Percentiles rank a stretch among this genome's conserved stretches.
phyloP scores from a whole-genome alignment of 2,888 invertebrate genomes.

The Caenorhabditis imperialis region DNA sequence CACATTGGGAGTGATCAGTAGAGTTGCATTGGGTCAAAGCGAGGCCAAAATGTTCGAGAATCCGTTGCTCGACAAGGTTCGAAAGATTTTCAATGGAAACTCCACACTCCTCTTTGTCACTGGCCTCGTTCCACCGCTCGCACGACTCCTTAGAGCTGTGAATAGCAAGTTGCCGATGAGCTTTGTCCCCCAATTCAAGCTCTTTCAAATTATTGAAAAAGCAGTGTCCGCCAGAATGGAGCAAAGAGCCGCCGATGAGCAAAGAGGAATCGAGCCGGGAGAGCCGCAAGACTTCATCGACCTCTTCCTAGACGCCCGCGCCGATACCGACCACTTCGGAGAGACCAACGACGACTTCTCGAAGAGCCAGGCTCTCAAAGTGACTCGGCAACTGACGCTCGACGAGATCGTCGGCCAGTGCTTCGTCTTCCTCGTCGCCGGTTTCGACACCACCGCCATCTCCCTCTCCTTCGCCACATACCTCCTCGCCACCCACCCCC shows the following conservation, averaged over 20 bases:
- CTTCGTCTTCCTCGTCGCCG: constrained; percentile 74
- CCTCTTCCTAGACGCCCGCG: constrained; percentile 68
- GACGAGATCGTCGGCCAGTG: constrained; percentile 69
- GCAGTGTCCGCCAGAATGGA: constrained; percentile 50
- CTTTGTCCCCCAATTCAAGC: constrained; percentile 24
- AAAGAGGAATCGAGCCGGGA: constrained; percentile 42
- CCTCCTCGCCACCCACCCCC: constrained; percentile 79
- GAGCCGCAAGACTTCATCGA: constrained; percentile 72
- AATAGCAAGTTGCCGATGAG: constrained; percentile 12
- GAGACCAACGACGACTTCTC: constrained; percentile 23
- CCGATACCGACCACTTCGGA: constrained; percentile 43
- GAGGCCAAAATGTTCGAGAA: constrained; percentile 55
- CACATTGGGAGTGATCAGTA: constrained; percentile 64
- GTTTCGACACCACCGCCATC: constrained; percentile 81
- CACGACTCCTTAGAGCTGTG: constrained; percentile 17
- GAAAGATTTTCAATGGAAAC: constrained; percentile 31
- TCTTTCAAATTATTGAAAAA: constrained; percentile 33
- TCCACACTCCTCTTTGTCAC: constrained; percentile 14
- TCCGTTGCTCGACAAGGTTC: constrained; percentile 21
- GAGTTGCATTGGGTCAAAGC: constrained; percentile 64
- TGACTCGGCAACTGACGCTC: constrained; percentile 54
- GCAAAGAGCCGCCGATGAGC: constrained; percentile 13
- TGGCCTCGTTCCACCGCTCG: constrained; percentile 25
- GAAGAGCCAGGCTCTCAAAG: constrained; percentile 34
- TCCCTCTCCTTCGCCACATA: constrained; percentile 80